These are phyloP conservation scores for Bufotes viridis DNA, from an alignment of 2,797 vertebrate species.

Conservation along the genomic window DNA sequence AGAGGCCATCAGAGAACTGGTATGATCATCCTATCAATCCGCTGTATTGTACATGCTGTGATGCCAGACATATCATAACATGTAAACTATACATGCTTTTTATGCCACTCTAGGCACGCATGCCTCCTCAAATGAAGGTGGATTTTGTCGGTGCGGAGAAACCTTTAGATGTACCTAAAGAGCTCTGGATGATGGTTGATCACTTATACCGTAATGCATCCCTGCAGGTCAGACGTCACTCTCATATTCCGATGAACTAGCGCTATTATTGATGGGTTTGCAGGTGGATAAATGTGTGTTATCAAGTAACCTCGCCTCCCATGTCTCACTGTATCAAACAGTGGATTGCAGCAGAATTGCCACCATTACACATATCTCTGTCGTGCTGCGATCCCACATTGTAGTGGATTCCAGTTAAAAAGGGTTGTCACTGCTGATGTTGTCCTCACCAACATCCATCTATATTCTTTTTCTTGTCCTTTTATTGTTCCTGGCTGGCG, in stretches of 20 bases:
- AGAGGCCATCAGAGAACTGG: slow-evolving; percentile 79
- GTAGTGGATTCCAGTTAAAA: no score
- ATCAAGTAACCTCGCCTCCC: no score
- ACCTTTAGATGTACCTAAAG: slow-evolving; percentile 91
- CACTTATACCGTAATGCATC: slow-evolving; percentile 87
- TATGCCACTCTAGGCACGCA: slow-evolving; percentile 72
- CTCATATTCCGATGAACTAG: neutral
- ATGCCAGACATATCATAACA: neutral
- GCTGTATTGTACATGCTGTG: neutral
- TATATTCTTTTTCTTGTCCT: no score
- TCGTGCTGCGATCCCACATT: no score
- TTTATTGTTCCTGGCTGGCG: no score
- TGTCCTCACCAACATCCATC: no score
- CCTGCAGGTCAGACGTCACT: slow-evolving; percentile 82
- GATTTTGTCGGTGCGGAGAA: slow-evolving; percentile 73
- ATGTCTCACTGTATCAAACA: no score
- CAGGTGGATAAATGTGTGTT: no score
- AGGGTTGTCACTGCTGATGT: no score
- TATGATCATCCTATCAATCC: slow-evolving; percentile 64
- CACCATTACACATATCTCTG: no score
- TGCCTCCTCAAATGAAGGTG: slow-evolving; percentile 68
- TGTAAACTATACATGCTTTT: neutral
- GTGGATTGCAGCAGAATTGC: no score
- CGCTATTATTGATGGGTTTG: neutral
- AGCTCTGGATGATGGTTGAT: slow-evolving; percentile 97